phyloP scores from a whole-genome alignment of 2,113 vertebrate species.

The Aptenodytes forsteri region DNA sequence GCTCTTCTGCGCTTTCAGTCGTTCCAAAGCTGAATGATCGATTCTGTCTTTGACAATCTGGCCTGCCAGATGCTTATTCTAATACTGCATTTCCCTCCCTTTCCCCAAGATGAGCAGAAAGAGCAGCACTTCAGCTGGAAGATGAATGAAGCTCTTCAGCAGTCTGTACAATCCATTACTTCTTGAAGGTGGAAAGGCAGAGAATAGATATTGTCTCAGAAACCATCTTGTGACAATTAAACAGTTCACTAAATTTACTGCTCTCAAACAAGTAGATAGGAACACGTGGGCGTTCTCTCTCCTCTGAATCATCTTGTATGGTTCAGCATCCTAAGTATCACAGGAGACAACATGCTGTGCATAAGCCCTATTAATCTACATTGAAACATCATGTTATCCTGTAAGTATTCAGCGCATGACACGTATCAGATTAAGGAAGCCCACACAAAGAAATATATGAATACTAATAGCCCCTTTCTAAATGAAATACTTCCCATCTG shows the following conservation, averaged over 20 bases:
- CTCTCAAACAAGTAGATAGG: background rate
- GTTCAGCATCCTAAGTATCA: conserved; percentile 14
- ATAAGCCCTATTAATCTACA: background rate
- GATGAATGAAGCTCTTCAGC: conserved; percentile 16
- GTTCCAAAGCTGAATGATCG: background rate
- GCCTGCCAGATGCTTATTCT: conserved; percentile 9
- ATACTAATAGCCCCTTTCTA: conserved; percentile 22
- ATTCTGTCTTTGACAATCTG: conserved; percentile 29
- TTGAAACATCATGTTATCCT: conserved; percentile 4
- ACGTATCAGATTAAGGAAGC: conserved; percentile 21
- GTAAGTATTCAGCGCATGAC: background rate
- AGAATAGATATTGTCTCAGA: background rate
- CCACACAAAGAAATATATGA: conserved; percentile 39
- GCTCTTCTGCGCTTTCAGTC: background rate
- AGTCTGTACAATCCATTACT: conserved; percentile 5
- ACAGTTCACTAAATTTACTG: conserved; percentile 21
- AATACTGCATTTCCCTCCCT: background rate
- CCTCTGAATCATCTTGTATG: conserved; percentile 15
- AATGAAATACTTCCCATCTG: conserved; percentile 25
- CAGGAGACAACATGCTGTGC: conserved; percentile 3
- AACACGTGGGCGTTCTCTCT: background rate
- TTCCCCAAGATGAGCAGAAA: background rate
- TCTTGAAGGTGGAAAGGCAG: conserved; percentile 9
- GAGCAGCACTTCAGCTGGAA: conserved; percentile 9
- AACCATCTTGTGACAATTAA: conserved; percentile 7